Evolutionary conservation across 2,113 vertebrate genomes (phyloP), one percentile per base, ranked within the genome.

Genomic region (Caloenas nicobarica): DNA sequence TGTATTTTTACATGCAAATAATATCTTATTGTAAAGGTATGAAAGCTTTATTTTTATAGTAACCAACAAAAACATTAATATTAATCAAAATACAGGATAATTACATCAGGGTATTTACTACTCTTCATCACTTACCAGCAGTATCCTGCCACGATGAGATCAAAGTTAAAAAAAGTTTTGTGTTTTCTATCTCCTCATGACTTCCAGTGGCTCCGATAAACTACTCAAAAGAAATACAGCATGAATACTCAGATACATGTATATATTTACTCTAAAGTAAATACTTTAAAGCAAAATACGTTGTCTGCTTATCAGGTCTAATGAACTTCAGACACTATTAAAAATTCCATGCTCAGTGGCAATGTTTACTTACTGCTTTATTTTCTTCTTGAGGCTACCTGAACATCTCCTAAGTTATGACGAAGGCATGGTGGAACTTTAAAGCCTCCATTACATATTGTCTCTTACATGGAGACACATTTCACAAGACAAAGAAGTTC

Each of bases 141-240:
- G 50, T 72, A 78, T 81, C 89, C 61, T 88, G 94, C 66, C 95
- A 90, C 0, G 76, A 58, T 51, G 97, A 92, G 40, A 97, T 97
- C 95, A 99, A 97, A 95, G 98, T 92, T 80, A 98, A 97, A 97
- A 99, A 99, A 51, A 84, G 90, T 50, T 96, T 98, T 64, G 98
- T 99, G 95, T 99, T 99, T 96, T 98, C 97, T 78, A 94, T 93
- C 93, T 99, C 99, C 28, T 98, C 97, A 0, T 90, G 92, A 95
- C 91, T 97, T 97, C 98, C 98, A 71, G 91, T 95, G 60, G 76
- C 74, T 82, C 91, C 89, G 40, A 82, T 40, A 65, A 80, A 96
- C 98, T 98, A 79, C 62, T 72, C 33, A 96, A 94, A 97, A 84
- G 60, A 90, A 93, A 94, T 48, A 91, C 85, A 95, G 18, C 78